Percentiles rank a stretch among this genome's conserved stretches.
Conservation (phyloP, 1,140 invertebrate genomes). For the Hesperophylax magnus region DNA sequence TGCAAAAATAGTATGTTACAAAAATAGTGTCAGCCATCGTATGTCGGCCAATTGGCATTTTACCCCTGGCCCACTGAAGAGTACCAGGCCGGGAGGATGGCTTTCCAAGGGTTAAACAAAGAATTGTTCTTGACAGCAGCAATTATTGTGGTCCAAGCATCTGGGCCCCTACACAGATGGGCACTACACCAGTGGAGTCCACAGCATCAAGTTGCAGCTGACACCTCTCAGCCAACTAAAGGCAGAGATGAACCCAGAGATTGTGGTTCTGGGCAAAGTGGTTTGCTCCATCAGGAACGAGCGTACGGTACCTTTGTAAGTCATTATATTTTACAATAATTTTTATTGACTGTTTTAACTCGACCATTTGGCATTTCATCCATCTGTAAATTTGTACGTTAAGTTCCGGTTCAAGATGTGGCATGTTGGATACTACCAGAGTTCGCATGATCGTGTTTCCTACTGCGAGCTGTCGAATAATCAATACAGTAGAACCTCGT, state of each 20-base stretch:
- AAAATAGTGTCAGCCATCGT: no score
- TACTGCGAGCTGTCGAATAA: no score
- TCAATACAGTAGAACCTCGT: no score
- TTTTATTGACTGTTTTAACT: background rate
- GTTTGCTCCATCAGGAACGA: constrained; percentile 83
- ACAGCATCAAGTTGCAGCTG: constrained; percentile 71
- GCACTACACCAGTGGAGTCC: constrained; percentile 69
- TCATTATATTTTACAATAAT: constrained; percentile 44
- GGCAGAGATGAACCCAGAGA: constrained; percentile 69
- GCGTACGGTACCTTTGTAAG: constrained; percentile 81
- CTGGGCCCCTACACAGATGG: constrained; percentile 76
- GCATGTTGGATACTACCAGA: no score
- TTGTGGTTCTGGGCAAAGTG: constrained; percentile 84
- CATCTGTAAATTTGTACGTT: no score
- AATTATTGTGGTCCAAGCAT: constrained; percentile 70
- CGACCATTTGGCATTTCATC: no score
- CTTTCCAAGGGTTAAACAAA: background rate
- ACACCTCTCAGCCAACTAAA: constrained; percentile 60
- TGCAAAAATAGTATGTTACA: no score
- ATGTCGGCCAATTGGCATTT: no score
- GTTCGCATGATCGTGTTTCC: no score
- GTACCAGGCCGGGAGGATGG: no score
- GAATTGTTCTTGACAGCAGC: constrained; percentile 61
- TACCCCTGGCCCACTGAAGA: no score
- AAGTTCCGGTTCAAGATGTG: no score